Evolutionary conservation across 2,113 vertebrate species (phyloP).

Genomic region (Anser brachyrhynchus): DNA sequence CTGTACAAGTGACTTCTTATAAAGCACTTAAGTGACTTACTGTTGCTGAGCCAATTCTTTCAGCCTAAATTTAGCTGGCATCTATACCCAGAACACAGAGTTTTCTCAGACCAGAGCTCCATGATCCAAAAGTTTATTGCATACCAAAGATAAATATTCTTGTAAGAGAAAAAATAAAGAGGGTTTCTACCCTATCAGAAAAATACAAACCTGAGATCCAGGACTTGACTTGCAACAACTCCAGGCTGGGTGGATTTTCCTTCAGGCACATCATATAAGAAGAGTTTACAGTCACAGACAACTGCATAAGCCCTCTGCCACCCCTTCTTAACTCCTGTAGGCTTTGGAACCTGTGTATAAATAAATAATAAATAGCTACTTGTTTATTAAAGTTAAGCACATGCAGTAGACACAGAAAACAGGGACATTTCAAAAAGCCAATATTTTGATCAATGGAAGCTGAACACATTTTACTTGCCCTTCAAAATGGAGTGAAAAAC

Average conservation of each 20-base stretch:
- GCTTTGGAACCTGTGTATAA: conserved; percentile 89
- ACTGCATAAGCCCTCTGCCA: conserved; percentile 96
- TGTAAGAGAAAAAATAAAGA: neutral
- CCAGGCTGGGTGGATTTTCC: conserved; percentile 94
- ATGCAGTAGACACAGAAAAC: neutral
- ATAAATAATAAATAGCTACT: neutral
- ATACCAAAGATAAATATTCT: neutral
- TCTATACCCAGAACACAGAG: neutral
- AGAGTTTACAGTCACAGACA: conserved; percentile 95
- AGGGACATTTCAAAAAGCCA: neutral
- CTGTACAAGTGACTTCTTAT: neutral
- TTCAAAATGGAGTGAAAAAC: conserved; percentile 2
- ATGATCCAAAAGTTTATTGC: neutral
- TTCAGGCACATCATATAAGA: conserved; percentile 93
- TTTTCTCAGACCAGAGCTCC: neutral
- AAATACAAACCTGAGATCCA: conserved; percentile 91
- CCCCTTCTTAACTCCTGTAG: conserved; percentile 95
- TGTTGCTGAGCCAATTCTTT: neutral
- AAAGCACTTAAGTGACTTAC: neutral
- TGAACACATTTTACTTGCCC: neutral
- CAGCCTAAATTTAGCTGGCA: neutral
- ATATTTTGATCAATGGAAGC: neutral
- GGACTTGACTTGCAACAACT: conserved; percentile 89
- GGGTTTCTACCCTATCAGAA: neutral
- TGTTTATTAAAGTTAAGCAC: conserved; percentile 17